Evolutionary conservation across 1,140 invertebrate genomes (phyloP).

Genomic region (Lycorma delicatula): DNA sequence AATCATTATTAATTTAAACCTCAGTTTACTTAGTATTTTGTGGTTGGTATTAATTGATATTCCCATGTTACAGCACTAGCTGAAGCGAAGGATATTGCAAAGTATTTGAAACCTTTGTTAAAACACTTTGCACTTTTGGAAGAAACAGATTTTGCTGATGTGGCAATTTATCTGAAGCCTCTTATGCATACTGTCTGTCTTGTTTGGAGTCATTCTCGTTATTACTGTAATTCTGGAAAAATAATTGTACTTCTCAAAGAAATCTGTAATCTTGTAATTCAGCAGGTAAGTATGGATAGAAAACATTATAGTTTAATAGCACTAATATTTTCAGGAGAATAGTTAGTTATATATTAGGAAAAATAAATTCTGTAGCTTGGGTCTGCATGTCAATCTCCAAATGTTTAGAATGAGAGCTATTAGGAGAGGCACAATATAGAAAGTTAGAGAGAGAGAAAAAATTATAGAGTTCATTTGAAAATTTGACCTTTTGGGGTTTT

Average conservation of each 20-base stretch:
- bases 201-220: slow-evolving; percentile 80
- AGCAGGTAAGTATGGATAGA: slow-evolving; percentile 51
- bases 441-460: too few species aligned
- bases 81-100: slow-evolving; percentile 83
- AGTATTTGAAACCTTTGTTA: slow-evolving; percentile 75
- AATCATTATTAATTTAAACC: not conserved
- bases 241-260: slow-evolving; percentile 82
- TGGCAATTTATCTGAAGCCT: slow-evolving; percentile 60
- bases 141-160: slow-evolving; percentile 75
- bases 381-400: too few species aligned
- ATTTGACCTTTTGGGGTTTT: too few species aligned
- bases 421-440: too few species aligned
- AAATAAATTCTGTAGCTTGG: too few species aligned
- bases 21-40: not conserved
- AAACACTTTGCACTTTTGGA: slow-evolving; percentile 73
- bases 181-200: slow-evolving; percentile 79
- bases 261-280: slow-evolving; percentile 84
- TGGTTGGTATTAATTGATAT: not conserved
- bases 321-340: not conserved
- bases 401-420: too few species aligned
- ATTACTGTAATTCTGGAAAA: slow-evolving; percentile 82
- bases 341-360: not conserved
- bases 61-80: slow-evolving; percentile 55
- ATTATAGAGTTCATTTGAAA: too few species aligned
- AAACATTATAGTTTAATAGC: slow-evolving; percentile 5